A percentile compares a stretch with the other conserved stretches of the same genome.
phyloP scores from a whole-genome alignment of 2,113 vertebrate species.

The Pelecanus crispus region DNA sequence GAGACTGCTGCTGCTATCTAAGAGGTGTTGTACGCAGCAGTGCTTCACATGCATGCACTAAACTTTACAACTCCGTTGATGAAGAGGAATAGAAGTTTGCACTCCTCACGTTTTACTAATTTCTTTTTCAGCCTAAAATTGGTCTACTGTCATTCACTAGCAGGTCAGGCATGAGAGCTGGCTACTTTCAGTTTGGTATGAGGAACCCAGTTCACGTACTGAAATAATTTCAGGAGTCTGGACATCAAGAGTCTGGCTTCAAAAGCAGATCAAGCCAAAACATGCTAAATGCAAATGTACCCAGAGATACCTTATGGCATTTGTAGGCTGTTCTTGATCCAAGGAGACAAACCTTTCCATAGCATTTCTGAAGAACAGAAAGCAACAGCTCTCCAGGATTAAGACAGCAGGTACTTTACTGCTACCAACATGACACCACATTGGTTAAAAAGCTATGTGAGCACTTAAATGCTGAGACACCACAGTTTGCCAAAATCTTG shows the following conservation, averaged over 20 bases:
- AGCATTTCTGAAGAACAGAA: constrained; percentile 33
- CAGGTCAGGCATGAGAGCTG: not conserved
- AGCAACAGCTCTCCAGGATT: not conserved
- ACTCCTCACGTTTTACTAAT: not conserved
- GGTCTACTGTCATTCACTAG: not conserved
- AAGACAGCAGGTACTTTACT: not conserved
- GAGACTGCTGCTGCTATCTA: not conserved
- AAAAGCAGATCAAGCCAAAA: constrained; percentile 6
- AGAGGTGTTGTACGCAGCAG: not conserved
- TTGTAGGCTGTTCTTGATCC: not conserved
- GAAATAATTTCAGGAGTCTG: not conserved
- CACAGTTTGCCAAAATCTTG: not conserved
- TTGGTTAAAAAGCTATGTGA: not conserved
- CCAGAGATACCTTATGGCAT: not conserved
- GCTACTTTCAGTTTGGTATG: not conserved
- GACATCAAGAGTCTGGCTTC: not conserved
- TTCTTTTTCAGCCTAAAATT: not conserved
- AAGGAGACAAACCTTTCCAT: not conserved
- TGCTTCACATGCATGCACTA: not conserved
- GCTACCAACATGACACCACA: not conserved
- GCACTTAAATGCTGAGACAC: not conserved
- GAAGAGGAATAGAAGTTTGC: not conserved
- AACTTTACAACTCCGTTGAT: not conserved
- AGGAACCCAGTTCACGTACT: not conserved
- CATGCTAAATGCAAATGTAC: not conserved